These are phyloP conservation scores for Pherbina coryleti DNA, from an alignment of 2,888 invertebrate species.

Conservation along the genomic window DNA sequence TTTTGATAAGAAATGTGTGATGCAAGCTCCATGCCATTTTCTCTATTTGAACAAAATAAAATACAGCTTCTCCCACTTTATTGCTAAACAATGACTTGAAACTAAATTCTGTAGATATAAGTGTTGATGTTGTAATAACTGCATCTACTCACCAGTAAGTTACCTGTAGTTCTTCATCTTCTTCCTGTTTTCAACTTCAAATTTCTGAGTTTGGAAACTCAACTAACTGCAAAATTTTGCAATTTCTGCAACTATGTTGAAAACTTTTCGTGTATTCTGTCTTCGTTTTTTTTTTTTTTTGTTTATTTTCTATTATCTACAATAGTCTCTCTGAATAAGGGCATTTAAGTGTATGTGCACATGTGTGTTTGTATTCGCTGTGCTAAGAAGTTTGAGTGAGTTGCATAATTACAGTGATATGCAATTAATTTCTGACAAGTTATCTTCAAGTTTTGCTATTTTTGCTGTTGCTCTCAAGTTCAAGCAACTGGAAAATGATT, in stretches of 20 bases:
- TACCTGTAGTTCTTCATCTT: too few species aligned
- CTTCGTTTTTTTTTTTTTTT: not conserved
- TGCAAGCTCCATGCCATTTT: too few species aligned
- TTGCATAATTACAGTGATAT: slow-evolving; percentile 63
- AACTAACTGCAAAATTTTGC: not conserved
- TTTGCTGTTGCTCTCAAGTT: slow-evolving; percentile 7
- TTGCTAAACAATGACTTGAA: not conserved
- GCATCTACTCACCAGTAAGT: too few species aligned
- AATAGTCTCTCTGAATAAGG: not conserved
- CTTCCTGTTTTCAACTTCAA: too few species aligned
- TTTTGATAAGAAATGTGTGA: not conserved
- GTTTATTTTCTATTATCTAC: not conserved
- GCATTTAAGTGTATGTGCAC: not conserved
- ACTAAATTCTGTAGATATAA: too few species aligned
- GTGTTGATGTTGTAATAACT: too few species aligned
- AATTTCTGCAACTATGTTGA: slow-evolving; percentile 1
- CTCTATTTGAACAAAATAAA: not conserved
- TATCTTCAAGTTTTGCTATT: slow-evolving; percentile 45
- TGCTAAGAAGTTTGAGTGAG: slow-evolving; percentile 45
- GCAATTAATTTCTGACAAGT: slow-evolving; percentile 64
- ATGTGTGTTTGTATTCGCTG: not conserved
- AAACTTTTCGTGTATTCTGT: not conserved
- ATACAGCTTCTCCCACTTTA: not conserved
- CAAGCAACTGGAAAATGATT: slow-evolving; percentile 38
- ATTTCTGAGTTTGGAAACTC: not conserved